Percentiles rank a stretch among this genome's conserved stretches.
Conservation (phyloP, 2,797 vertebrate species). For the Anisognathus igniventris region DNA sequence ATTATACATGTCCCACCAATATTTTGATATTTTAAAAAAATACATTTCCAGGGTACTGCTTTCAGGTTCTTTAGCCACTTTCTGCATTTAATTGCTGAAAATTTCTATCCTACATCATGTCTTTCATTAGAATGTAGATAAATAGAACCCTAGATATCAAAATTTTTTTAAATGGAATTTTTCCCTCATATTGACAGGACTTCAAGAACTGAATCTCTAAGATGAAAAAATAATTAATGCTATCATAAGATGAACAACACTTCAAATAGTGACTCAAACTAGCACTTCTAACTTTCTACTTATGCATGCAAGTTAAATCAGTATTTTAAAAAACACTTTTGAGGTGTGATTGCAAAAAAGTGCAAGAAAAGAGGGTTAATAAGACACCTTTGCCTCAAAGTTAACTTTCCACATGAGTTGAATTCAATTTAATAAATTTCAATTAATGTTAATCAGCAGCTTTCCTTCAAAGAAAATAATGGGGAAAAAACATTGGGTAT, state of each 20-base stretch:
- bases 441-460: neutral
- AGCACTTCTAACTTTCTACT: neutral
- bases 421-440: constrained; percentile 7
- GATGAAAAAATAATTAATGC: neutral
- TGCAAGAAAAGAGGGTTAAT: neutral
- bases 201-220: neutral
- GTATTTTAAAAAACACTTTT: neutral
- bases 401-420: neutral
- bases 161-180: neutral
- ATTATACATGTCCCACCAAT: neutral
- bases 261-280: neutral
- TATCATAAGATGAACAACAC: neutral
- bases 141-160: neutral
- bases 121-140: neutral
- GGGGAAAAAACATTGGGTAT: neutral
- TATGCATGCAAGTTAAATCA: neutral
- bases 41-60: neutral
- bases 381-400: neutral
- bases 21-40: neutral
- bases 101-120: neutral
- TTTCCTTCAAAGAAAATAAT: neutral
- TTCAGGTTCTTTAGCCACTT: neutral
- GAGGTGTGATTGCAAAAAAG: neutral
- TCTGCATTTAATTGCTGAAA: neutral
- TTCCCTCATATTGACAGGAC: neutral